These are phyloP conservation scores for Scortum barcoo DNA, from an alignment of 2,113 vertebrate species.

Conservation along the genomic window DNA sequence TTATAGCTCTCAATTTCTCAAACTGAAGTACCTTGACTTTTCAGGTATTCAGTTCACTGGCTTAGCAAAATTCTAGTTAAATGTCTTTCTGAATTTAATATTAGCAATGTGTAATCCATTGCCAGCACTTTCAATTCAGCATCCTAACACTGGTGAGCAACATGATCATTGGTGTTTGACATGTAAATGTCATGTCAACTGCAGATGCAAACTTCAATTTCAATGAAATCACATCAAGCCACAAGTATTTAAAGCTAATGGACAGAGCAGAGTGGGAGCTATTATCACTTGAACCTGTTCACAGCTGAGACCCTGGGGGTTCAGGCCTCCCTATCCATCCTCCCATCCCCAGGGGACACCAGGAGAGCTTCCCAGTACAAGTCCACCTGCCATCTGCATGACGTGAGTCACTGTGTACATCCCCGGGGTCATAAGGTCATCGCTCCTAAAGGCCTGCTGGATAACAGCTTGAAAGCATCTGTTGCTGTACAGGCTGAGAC, in stretches of 20 bases:
- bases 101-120: not conserved
- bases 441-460: slow-evolving; percentile 29
- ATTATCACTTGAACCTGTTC: slow-evolving; percentile 59
- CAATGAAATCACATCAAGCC: slow-evolving; percentile 32
- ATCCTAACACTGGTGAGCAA: not conserved
- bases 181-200: not conserved
- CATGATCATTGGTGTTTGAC: not conserved
- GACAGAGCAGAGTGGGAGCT: slow-evolving; percentile 36
- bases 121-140: not conserved
- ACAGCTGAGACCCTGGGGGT: slow-evolving; percentile 56
- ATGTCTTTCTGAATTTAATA: not conserved
- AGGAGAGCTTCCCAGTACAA: slow-evolving; percentile 13
- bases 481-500: not conserved
- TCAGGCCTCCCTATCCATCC: not conserved
- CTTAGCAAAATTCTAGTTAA: not conserved
- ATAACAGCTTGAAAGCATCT: slow-evolving; percentile 52
- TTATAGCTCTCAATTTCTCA: not conserved
- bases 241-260: slow-evolving; percentile 67
- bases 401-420: slow-evolving; percentile 27
- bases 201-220: not conserved
- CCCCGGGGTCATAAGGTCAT: slow-evolving; percentile 24
- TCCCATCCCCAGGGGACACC: not conserved
- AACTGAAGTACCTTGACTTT: not conserved
- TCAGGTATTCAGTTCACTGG: not conserved
- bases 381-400: slow-evolving; percentile 65